Evolutionary conservation across 2,113 vertebrate species (phyloP).

Genomic region (Silurus glanis): DNA sequence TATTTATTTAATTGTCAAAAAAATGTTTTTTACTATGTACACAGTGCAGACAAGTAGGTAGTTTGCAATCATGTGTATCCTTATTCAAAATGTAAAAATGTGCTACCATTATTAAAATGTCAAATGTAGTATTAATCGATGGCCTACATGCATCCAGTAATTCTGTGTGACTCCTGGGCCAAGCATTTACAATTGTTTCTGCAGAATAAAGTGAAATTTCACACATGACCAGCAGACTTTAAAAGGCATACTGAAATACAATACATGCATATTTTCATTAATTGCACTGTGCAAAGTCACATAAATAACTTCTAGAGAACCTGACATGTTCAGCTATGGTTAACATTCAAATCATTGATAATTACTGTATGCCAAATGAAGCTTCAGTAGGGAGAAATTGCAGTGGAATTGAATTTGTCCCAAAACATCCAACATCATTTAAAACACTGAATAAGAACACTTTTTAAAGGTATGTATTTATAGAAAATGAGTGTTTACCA

Average conservation of each 20-base stretch:
- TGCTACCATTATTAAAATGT: background rate
- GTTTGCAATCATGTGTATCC: background rate
- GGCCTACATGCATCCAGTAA: background rate
- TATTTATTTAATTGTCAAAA: background rate
- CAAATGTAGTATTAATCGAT: background rate
- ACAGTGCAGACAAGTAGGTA: background rate
- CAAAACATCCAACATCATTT: background rate
- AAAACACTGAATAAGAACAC: background rate
- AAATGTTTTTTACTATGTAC: no score
- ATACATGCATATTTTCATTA: background rate
- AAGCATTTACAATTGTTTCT: background rate
- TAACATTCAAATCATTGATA: slow-evolving; percentile 19
- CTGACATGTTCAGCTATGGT: slow-evolving; percentile 26
- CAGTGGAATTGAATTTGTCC: background rate
- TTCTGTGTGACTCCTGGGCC: background rate
- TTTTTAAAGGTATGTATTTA: background rate
- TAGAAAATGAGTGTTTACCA: background rate
- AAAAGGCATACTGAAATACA: background rate
- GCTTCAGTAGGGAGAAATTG: background rate
- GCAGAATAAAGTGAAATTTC: background rate
- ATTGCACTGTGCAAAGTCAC: slow-evolving; percentile 36
- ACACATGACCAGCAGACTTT: background rate
- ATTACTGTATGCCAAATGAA: background rate
- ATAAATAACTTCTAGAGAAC: slow-evolving; percentile 19
- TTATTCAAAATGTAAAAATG: background rate